phyloP scores from a whole-genome alignment of 2,113 vertebrate species.

The Phrynosoma blainvillii region DNA sequence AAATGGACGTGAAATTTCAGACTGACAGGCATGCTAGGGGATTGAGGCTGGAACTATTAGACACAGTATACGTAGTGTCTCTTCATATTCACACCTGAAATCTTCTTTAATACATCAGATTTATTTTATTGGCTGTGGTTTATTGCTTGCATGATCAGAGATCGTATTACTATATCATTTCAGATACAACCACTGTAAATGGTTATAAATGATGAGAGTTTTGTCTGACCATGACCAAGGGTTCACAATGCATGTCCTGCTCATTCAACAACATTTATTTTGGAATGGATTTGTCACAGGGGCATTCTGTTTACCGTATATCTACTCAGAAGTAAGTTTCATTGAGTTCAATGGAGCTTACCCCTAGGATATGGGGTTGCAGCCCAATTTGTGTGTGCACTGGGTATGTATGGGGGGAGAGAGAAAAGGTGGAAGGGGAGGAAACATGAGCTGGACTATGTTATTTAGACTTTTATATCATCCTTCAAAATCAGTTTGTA shows the following conservation, averaged over 20 bases:
- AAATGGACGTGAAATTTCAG: neutral
- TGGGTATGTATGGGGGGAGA: neutral
- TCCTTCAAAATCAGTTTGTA: neutral
- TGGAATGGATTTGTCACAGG: fast-evolving
- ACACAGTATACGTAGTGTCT: neutral
- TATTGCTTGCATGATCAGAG: neutral
- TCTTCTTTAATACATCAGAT: neutral
- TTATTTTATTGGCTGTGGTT: neutral
- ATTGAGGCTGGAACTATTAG: constrained; percentile 17
- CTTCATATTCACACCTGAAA: neutral
- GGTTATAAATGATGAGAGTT: neutral
- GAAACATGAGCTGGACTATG: neutral
- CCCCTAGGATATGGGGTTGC: no score
- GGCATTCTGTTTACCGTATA: fast-evolving
- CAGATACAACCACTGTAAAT: neutral
- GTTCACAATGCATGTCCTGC: fast-evolving
- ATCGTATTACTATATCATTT: neutral
- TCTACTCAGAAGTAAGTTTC: no score
- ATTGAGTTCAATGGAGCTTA: no score
- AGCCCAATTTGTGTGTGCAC: no score
- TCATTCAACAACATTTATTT: neutral
- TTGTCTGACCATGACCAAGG: neutral
- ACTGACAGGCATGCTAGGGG: neutral
- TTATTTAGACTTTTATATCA: neutral
- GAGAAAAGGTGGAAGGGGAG: no score